A percentile compares a stretch with the other conserved stretches of the same genome.
Evolutionary conservation across 2,113 vertebrate species (phyloP).

Genomic region (Anseranas semipalmata): DNA sequence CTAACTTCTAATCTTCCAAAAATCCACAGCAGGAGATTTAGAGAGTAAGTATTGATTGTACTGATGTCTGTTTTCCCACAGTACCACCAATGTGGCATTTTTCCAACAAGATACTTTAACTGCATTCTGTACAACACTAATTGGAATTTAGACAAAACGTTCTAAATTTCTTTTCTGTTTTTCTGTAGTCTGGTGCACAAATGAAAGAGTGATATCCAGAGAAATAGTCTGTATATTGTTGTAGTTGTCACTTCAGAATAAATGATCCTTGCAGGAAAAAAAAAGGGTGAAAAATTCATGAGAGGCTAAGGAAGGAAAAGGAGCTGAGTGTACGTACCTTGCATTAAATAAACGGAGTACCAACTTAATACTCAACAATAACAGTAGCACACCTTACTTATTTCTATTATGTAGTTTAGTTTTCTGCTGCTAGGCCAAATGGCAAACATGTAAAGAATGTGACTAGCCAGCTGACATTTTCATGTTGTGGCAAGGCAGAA

Average conservation of each 20-base stretch:
- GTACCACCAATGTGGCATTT: rapidly evolving
- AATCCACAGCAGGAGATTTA: constrained; percentile 95
- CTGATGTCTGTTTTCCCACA: neutral
- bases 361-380: neutral
- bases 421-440: neutral
- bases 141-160: neutral
- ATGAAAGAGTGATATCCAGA: neutral
- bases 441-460: neutral
- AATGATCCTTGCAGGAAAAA: neutral
- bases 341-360: neutral
- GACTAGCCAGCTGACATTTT: neutral
- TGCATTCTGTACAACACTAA: neutral
- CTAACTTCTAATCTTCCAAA: constrained; percentile 72
- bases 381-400: neutral
- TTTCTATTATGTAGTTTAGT: neutral
- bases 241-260: neutral
- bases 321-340: neutral
- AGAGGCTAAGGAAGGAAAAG: neutral
- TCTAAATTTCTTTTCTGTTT: neutral
- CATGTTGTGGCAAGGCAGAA: neutral
- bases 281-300: neutral
- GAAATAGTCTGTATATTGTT: neutral
- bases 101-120: neutral
- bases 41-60: constrained; percentile 86
- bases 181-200: neutral